Base-by-base conservation (phyloP, 2,113 vertebrate genomes). In the Alectura lathami region DNA sequence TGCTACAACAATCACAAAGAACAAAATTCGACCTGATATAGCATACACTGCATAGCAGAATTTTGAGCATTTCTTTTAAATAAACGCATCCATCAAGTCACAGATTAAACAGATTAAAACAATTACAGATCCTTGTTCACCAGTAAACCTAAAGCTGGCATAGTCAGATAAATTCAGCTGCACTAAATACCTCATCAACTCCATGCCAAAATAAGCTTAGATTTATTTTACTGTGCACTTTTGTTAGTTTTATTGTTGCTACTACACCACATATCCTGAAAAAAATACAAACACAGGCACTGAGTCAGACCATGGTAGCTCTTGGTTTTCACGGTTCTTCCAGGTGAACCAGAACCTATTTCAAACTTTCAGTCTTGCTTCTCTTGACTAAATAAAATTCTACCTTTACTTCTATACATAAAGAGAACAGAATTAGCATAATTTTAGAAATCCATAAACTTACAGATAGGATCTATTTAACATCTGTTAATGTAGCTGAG, bases 71-170 rank as follows among this genome's bases (percentile, higher is more conserved):
- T 94, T 80, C 47, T 90, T 70, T 84, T 57, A 59, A 76, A 77
- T 13, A 81, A 87, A 88, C 69, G 85, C 60, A 78, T 83, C 17
- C 38, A 80, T 72, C 51, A 79, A 72, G 29, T 40, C 53, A 62
- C 73, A 89, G 51, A 42, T 89, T 75, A 80, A 76, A 62, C 73
- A 89, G 51, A 42, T 89, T 75, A 80, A 76, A 94, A 72, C 48
- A 84, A 83, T 80, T 84, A 80, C 51, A 76, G 64, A 34, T 17
- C 30, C 47, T 75, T 63, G 53, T 32, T 57, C n/a, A 76, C 23
- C 48, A 12, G 38, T 43, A 76, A 91, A 79, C n/a, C 67, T 83
- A 83, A 93, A 80, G 63, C 45, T 72, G 67, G 26, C 36, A 68
- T 57, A 79, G 51, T 53, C 47, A 92, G 68, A 79, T n/a, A 53